Percentiles rank a stretch among this genome's conserved stretches.
Evolutionary conservation across 2,797 vertebrate species (phyloP).

Genomic region (Lerista edwardsae): DNA sequence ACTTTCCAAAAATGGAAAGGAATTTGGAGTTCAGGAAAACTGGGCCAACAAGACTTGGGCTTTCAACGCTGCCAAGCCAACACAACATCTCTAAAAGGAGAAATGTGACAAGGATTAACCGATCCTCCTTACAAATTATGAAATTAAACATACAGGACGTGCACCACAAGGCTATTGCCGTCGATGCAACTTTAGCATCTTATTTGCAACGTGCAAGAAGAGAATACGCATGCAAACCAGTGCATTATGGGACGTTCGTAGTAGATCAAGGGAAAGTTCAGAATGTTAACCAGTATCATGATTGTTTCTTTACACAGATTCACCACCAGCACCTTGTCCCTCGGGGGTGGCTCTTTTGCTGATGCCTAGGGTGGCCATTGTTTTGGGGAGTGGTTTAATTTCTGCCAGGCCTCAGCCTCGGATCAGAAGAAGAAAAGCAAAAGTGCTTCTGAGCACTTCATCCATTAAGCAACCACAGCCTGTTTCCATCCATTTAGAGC

Average conservation of each 20-base stretch:
- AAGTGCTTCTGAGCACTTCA: not conserved
- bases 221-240: not conserved
- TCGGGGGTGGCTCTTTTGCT: not conserved
- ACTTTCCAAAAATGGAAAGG: slow-evolving; percentile 66
- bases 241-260: not conserved
- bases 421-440: not conserved
- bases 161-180: not conserved
- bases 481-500: not conserved
- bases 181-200: not conserved
- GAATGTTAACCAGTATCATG: no score
- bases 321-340: not conserved
- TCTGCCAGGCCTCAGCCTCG: not conserved
- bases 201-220: not conserved
- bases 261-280: not conserved
- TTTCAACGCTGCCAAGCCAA: not conserved
- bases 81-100: slow-evolving; percentile 23
- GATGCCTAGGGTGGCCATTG: no score
- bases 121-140: not conserved
- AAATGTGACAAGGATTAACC: slow-evolving; percentile 43
- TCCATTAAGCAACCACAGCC: no score
- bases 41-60: slow-evolving; percentile 41
- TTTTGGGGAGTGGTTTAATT: not conserved
- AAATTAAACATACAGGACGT: no score
- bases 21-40: slow-evolving; percentile 50
- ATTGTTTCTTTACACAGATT: not conserved